Evolutionary conservation across 2,797 vertebrate species (phyloP), one percentile per base, ranked within the genome.

Genomic region (Schizothorax lantsangensis): DNA sequence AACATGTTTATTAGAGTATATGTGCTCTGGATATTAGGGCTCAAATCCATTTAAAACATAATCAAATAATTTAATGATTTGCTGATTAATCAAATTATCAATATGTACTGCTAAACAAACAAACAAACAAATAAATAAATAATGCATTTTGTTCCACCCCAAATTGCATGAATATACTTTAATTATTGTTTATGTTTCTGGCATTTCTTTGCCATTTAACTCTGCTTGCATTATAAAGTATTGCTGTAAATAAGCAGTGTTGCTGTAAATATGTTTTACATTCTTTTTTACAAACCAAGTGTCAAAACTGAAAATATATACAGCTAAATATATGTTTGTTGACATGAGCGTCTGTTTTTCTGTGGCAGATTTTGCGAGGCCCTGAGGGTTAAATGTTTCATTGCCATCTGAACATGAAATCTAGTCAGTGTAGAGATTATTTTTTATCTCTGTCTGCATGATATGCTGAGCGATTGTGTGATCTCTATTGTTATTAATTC

Each of bases 401-500:
- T 45, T 84, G 74, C 74, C 6, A 40, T 75, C 30, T 86, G 47
- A 47, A 64, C 73, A n/a, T 8, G 15, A 36, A 45, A 52, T 73
- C 26, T 84, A 66, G 81, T 54, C 47, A n/a, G 79, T 45, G 30
- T 26, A 47, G 33, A 72, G 85, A 73, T 84, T 66, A 79, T n/a
- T 52, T 47, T 64, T 45, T 75, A 79, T 77, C 68, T 38, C 64
- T 12, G 40, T 80, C 79, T 17, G 33, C 15, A 52, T 47, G 83
- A 69, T 68, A 30, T n/a, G 66, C 8, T 74, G 83, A 83, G 83
- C 15, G 66, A 64, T 85, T 86, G 45, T 62, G 81, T 77, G 85
- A 84, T 86, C 84, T 81, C 14, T 64, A 57, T 81, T 87, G 75
- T 75, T 69, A 81, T 79, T 87, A 86, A 77, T 83, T 68, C 74